phyloP scores from a whole-genome alignment of 2,113 vertebrate genomes.

The Pomatostomus ruficeps region DNA sequence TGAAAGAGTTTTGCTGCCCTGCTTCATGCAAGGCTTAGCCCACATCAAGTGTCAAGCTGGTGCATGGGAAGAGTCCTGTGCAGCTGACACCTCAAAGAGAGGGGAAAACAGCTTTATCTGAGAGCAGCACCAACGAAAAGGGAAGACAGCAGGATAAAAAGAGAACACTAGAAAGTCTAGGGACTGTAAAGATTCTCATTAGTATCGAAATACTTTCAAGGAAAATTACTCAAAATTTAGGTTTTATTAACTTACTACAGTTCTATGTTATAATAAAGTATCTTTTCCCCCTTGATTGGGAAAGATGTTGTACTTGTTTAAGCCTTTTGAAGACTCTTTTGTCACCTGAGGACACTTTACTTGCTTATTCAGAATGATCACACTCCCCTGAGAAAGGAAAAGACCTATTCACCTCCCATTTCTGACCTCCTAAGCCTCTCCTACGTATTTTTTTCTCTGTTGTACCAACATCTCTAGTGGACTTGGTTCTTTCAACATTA shows the following conservation, averaged over 20 bases:
- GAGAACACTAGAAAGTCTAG: not conserved
- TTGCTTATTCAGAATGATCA: not conserved
- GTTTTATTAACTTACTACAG: not conserved
- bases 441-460: not conserved
- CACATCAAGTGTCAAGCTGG: fast-evolving
- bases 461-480: not conserved
- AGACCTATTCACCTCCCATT: not conserved
- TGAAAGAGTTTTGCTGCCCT: not conserved
- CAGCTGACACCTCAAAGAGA: not conserved
- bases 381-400: not conserved
- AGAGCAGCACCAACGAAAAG: not conserved
- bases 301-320: not conserved
- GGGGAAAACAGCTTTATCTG: not conserved
- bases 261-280: not conserved
- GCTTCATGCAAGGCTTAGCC: not conserved
- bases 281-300: not conserved
- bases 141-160: not conserved
- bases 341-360: not conserved
- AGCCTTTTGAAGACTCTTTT: not conserved
- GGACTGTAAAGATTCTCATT: not conserved
- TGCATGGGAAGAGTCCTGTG: not conserved
- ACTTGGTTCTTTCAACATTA: not conserved
- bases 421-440: not conserved
- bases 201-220: not conserved
- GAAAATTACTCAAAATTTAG: not conserved